phyloP scores from a whole-genome alignment of 2,797 vertebrate genomes.

The Bovichtus variegatus region DNA sequence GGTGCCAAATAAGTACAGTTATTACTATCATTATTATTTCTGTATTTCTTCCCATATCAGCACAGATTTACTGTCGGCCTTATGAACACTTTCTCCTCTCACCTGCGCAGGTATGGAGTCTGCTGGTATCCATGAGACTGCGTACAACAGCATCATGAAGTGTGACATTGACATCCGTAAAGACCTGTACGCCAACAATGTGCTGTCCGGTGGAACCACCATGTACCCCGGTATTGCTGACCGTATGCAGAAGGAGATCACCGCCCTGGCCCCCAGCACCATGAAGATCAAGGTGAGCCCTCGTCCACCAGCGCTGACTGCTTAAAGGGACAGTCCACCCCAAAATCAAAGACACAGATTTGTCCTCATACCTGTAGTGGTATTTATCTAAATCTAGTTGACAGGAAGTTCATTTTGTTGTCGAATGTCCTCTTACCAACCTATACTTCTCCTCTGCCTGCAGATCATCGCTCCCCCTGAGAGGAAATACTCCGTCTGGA shows the following conservation, averaged over 20 bases:
- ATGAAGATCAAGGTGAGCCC: constrained; percentile 97
- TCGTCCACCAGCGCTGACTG: neutral
- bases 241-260: constrained; percentile 99
- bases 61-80: neutral
- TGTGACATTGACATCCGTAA: constrained; percentile 99
- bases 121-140: constrained; percentile 97
- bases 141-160: constrained; percentile 99
- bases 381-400: neutral
- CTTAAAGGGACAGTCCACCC: too few species aligned
- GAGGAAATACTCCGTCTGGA: constrained; percentile 99
- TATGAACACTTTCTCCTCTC: neutral
- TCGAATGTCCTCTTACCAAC: constrained; percentile 6
- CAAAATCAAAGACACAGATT: too few species aligned
- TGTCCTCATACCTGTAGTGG: too few species aligned
- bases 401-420: neutral
- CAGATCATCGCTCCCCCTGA: constrained; percentile 98
- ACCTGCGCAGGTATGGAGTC: constrained; percentile 94
- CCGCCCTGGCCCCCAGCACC: constrained; percentile 97
- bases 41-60: neutral
- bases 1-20: too few species aligned
- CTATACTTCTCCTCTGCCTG: neutral
- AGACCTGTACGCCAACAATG: constrained; percentile 98
- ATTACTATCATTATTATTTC: neutral
- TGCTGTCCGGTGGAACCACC: constrained; percentile 97
- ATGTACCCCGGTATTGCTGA: constrained; percentile 99